Conservation (phyloP, 1,140 invertebrate genomes). For the Acromyrmex charruanus region DNA sequence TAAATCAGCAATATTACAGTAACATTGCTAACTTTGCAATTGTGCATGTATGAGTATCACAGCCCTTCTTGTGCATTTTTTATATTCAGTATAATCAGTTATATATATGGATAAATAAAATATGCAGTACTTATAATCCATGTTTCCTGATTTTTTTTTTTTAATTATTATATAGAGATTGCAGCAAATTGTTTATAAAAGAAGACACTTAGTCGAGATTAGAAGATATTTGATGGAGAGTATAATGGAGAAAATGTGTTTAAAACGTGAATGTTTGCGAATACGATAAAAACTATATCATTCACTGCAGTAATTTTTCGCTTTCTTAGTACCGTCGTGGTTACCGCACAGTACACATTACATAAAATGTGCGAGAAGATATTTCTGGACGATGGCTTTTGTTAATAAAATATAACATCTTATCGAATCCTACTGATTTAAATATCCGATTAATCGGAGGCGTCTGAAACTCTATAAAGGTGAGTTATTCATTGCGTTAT, state of each 20-base stretch:
- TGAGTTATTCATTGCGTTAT: constrained; percentile 26
- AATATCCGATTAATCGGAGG: constrained; percentile 26
- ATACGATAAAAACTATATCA: background rate
- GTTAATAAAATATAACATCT: constrained; percentile 21
- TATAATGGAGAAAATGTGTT: background rate
- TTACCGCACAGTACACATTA: constrained; percentile 27
- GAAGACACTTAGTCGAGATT: background rate
- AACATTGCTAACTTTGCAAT: no score
- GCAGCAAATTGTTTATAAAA: background rate
- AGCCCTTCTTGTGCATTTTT: no score
- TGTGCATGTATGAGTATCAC: no score
- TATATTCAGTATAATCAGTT: background rate
- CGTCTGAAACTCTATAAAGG: background rate
- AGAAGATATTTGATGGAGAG: background rate
- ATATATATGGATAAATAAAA: background rate
- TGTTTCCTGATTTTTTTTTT: background rate
- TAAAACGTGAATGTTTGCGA: background rate
- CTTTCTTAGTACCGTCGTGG: constrained; percentile 14
- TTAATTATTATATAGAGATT: background rate
- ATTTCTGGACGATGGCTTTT: background rate
- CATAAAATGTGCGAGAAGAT: constrained; percentile 28
- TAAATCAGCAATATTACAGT: no score
- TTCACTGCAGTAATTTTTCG: background rate
- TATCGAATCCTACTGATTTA: background rate
- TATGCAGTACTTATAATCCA: background rate